Evolutionary conservation across 2,888 invertebrate species (phyloP), one percentile per base, ranked within the genome.

Genomic region (Agrilus biguttatus): DNA sequence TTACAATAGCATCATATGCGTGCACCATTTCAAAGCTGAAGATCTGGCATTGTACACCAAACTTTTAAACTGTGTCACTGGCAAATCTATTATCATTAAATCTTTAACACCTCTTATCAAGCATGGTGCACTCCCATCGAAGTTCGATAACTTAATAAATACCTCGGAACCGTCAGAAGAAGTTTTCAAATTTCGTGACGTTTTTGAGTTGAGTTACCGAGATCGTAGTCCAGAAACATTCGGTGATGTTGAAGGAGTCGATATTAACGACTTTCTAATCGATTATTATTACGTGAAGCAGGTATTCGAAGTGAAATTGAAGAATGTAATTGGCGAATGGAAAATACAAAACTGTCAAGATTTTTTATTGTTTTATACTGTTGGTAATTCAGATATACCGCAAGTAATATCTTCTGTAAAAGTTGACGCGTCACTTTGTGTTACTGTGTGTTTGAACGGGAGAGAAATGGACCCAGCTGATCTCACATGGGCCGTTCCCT

Each of bases 401-500:
- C 43, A 41, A 36, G 42, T 49, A 23, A 14, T 36, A 1, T 19
- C 28, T 33, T 38, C 40, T 13, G 19, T 49, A 21, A 46, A 49
- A 45, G 38, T 49, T 12, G 44, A 46, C 23, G 36, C 13, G 17
- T 2, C 8, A 14, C 36, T 49, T 13, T 23, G 23, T 10, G 45
- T 45, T 8, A 36, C 10, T 1, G 43, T 49, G 8, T 40, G 37
- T 12, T 39, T 49, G 6, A 43, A 32, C 32, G 45, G 45, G 8
- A 46, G 42, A 39, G 21, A 38, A n/a, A 44, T 49, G 46, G 49
- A 49, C 37, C 43, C 42, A 12, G 19, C 21, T 32, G 49, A 49
- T 41, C 41, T 49, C 34, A 48, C 49, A 3, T 49, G 47, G 47
- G 28, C 44, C 34, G 34, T 49, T 8, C 48, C 49, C 1, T 36